Conservation (phyloP, 1,140 invertebrate genomes). For the Odontomachus brunneus region DNA sequence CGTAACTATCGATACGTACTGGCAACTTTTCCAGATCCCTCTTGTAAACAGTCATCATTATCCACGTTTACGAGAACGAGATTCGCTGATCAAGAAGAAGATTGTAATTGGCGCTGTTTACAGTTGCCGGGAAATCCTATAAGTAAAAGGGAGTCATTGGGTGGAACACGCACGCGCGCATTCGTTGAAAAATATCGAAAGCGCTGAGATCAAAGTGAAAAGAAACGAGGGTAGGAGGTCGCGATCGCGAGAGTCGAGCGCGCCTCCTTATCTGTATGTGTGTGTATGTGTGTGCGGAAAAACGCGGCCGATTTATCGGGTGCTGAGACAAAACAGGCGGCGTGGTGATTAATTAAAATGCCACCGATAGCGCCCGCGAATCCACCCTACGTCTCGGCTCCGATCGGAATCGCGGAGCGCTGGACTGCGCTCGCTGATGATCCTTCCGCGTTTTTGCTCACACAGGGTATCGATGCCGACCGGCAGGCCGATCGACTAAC, state of each 20-base stretch:
- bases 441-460: constrained; percentile 34
- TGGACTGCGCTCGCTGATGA: neutral
- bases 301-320: constrained; percentile 42
- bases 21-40: neutral
- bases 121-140: neutral
- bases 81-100: neutral
- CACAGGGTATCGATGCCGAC: no score
- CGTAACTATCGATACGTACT: no score
- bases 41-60: neutral
- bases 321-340: constrained; percentile 53
- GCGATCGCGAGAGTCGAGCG: constrained; percentile 7
- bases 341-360: constrained; percentile 41
- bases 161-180: neutral
- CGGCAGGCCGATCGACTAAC: neutral
- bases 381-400: constrained; percentile 13
- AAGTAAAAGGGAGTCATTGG: neutral
- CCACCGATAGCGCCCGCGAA: neutral
- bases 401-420: constrained; percentile 11
- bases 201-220: constrained; percentile 50
- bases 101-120: constrained; percentile 3
- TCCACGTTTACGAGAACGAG: neutral
- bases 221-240: constrained; percentile 76
- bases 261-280: constrained; percentile 45
- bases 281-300: no score
- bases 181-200: constrained; percentile 58